phyloP scores from a whole-genome alignment of 1,140 invertebrate species.

The Ceratina japonica region DNA sequence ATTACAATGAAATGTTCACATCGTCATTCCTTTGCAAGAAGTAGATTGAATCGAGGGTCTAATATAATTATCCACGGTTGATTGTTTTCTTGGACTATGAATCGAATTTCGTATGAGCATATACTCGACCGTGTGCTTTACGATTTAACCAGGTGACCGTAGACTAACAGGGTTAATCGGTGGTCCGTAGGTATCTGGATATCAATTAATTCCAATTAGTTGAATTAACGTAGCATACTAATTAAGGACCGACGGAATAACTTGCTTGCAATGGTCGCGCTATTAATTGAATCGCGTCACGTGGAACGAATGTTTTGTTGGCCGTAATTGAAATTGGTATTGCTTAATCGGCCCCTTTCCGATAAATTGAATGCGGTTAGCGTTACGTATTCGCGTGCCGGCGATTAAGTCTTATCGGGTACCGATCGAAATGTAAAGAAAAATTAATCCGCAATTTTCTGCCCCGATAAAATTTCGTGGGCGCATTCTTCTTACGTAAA shows the following conservation, averaged over 20 bases:
- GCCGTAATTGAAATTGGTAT: background rate
- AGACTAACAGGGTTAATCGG: background rate
- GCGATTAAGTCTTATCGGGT: background rate
- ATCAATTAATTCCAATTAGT: constrained; percentile 31
- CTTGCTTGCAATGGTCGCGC: background rate
- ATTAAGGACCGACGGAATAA: constrained; percentile 4
- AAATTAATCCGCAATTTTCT: background rate
- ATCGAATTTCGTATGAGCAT: too few species aligned
- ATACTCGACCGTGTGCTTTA: background rate
- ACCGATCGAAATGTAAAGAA: background rate
- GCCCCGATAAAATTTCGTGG: too few species aligned
- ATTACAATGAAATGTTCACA: too few species aligned
- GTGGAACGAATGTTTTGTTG: constrained; percentile 9
- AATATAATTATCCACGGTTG: too few species aligned
- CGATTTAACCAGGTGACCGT: background rate
- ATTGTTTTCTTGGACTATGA: background rate
- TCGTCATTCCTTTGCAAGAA: too few species aligned
- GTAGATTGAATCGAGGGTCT: too few species aligned
- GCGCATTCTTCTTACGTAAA: background rate
- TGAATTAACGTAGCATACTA: constrained; percentile 17
- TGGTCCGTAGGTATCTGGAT: background rate
- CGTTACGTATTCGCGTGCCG: background rate
- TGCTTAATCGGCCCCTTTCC: background rate
- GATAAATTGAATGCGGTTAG: background rate
- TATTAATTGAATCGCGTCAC: constrained; percentile 18